Conservation (phyloP, 2,113 vertebrate species). For the Carlito syrichta region DNA sequence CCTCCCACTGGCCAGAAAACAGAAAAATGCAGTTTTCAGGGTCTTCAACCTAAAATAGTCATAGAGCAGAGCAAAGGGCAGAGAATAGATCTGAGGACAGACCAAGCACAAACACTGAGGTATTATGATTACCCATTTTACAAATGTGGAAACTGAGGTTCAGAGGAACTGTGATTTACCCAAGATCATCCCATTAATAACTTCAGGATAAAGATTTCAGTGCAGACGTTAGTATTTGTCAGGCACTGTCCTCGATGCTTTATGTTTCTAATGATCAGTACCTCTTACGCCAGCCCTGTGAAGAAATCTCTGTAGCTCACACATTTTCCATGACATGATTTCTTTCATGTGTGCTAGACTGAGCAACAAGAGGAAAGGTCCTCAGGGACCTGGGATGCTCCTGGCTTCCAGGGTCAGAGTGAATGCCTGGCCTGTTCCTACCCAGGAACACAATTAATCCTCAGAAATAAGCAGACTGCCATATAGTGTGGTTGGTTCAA, state of each 20-base stretch:
- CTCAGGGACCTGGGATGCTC: neutral
- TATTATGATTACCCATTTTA: neutral
- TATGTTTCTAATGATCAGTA: neutral
- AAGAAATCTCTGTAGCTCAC: neutral
- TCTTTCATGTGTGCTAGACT: neutral
- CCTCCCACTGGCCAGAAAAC: neutral
- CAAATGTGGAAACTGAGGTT: neutral
- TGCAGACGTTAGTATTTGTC: neutral
- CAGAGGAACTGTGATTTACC: neutral
- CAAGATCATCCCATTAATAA: neutral
- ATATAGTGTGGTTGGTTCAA: neutral
- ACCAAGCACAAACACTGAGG: neutral
- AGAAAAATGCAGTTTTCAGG: neutral
- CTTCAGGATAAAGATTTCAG: neutral
- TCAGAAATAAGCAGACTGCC: neutral
- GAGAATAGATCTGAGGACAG: neutral
- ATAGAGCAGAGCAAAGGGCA: neutral
- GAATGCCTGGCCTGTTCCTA: neutral
- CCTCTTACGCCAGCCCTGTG: neutral
- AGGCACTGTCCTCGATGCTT: neutral
- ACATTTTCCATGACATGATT: neutral
- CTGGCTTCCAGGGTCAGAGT: neutral
- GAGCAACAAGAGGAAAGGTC: neutral
- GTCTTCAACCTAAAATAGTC: neutral
- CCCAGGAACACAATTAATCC: neutral